These are phyloP conservation scores for Clarias magur DNA, from an alignment of 2,113 vertebrate species.

Conservation along the genomic window DNA sequence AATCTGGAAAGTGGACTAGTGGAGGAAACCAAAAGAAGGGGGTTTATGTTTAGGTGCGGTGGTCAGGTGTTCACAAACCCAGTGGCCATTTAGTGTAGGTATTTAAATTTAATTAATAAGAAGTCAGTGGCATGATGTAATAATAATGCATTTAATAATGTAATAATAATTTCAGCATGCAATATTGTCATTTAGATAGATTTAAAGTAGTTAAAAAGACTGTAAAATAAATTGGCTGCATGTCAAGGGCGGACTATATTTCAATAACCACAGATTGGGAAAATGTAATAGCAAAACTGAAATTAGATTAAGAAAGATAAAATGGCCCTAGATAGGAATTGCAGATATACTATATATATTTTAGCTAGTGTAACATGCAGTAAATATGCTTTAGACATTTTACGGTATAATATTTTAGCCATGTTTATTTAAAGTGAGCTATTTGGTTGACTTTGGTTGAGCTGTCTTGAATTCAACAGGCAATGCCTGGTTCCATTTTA, in stretches of 20 bases:
- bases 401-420: background rate
- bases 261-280: background rate
- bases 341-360: background rate
- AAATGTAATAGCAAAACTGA: background rate
- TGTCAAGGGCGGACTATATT: background rate
- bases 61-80: background rate
- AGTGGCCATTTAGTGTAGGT: background rate
- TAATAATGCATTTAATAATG: no score
- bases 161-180: background rate
- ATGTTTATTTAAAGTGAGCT: background rate
- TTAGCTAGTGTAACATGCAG: background rate
- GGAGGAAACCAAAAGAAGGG: background rate
- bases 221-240: background rate
- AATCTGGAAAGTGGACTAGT: background rate
- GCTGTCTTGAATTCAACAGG: background rate
- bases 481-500: background rate
- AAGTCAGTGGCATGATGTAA: background rate
- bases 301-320: background rate
- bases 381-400: background rate
- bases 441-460: background rate
- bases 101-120: background rate
- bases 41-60: background rate
- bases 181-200: background rate
- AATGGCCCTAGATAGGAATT: background rate
- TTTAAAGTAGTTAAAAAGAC: background rate